phyloP scores from a whole-genome alignment of 2,797 vertebrate species.

The Halcyon badia region DNA sequence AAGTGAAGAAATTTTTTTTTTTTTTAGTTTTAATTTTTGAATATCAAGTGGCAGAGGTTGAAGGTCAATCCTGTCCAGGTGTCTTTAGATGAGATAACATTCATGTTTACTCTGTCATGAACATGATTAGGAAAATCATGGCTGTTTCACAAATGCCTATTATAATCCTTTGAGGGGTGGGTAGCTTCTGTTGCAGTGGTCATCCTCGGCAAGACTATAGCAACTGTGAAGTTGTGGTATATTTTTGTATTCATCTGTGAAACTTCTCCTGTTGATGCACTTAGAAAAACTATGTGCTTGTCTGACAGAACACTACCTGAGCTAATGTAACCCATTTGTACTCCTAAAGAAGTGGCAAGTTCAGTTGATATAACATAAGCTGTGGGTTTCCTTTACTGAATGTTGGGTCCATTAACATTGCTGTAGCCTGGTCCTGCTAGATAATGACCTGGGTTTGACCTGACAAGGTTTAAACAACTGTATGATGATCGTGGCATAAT shows the following conservation, averaged over 20 bases:
- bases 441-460: neutral
- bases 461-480: neutral
- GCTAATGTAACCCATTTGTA: neutral
- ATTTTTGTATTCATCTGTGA: neutral
- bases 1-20: neutral
- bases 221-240: neutral
- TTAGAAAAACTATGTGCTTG: neutral
- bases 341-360: neutral
- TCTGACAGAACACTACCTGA: neutral
- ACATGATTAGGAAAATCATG: neutral
- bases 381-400: neutral
- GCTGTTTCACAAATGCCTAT: neutral
- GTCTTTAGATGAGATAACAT: neutral
- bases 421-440: neutral
- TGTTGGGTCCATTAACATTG: neutral
- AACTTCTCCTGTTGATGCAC: neutral
- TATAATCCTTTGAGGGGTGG: neutral
- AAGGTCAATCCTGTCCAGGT: neutral
- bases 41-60: neutral
- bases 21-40: neutral
- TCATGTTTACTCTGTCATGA: neutral
- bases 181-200: neutral
- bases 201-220: neutral
- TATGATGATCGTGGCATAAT: rapidly evolving
- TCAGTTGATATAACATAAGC: neutral